Base-by-base conservation (phyloP, 35 echinoderm and acorn worm genomes). In the Apostichopus parvimensis region DNA sequence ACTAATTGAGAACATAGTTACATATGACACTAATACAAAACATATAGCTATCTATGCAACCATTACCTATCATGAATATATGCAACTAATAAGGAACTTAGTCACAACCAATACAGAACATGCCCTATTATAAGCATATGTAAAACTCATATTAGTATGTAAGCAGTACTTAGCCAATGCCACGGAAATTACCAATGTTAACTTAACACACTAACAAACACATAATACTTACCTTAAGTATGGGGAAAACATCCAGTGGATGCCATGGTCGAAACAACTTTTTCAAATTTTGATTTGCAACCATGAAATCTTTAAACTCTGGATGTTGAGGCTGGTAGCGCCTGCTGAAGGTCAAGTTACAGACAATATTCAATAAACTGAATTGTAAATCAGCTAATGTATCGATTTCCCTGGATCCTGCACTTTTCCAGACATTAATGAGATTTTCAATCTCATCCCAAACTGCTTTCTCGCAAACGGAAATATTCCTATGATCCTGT, bases 271-370 rank as follows among this genome's bases (percentile, higher is more conserved):
- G 87, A 15, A 96, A 84, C 6, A 96, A 14, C 25, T 89, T 89
- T 57, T 96, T 96, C 62, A 96, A 82, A 60, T 92, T 96, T 24
- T 92, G 60, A 73, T 96, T 96, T 4, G 93, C 87, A 6, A 77
- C 54, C 17, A 94, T 66, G 58, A 96, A 94, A 4, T 73, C 93
- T 6, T 65, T 22, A 62, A 96, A 64, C 56, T 96, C 95, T 18
- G 83, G 72, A 57, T 96, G 92, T 59, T 89, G 58, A n/a, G 60
- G 56, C 14, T 92, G 77, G 61, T 96, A 96, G 64, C 90, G 83
- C n/a, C 90, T 80, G 78, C 95, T 87, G 68, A 94, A 96, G 9
- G 95, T 96, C 70, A 96, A 34, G 11, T 62, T 90, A 53, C 90
- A 94, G 54, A 96, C 87, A 17, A 79, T 90, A 28, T 96, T 96